Evolutionary conservation across 2,888 invertebrate genomes (phyloP).

Genomic region (Eupithecia centaureata): DNA sequence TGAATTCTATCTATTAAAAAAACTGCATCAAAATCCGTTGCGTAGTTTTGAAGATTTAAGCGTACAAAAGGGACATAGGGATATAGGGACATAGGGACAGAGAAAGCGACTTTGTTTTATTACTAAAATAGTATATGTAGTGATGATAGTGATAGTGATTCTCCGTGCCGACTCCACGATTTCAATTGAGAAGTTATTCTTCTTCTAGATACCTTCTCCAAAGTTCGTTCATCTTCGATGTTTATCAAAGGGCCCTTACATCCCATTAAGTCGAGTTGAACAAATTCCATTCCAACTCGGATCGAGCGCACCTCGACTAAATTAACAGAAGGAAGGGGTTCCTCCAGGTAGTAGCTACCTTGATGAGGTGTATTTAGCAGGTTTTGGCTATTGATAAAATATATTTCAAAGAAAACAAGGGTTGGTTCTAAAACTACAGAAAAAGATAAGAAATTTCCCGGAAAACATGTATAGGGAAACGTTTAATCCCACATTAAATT

Average conservation of each 20-base stretch:
- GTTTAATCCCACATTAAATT: no score
- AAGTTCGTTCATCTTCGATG: conserved; percentile 48
- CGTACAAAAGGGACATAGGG: no score
- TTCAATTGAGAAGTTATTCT: neutral
- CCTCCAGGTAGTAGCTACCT: conserved; percentile 1
- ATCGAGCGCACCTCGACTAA: conserved; percentile 25
- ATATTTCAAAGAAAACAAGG: neutral
- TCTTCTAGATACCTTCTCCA: conserved; percentile 18
- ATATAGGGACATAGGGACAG: no score
- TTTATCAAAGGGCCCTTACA: conserved; percentile 62
- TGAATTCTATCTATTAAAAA: no score
- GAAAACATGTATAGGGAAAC: neutral
- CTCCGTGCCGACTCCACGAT: no score
- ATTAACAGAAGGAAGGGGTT: conserved; percentile 25
- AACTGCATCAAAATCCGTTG: no score
- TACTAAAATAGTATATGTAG: no score
- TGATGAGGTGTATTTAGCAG: conserved; percentile 10
- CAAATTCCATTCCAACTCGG: conserved; percentile 35
- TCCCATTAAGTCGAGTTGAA: conserved; percentile 65
- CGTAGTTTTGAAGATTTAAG: no score
- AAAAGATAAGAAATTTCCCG: neutral
- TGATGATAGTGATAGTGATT: no score
- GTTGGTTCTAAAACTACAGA: neutral
- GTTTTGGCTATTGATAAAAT: neutral
- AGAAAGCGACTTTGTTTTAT: no score